Evolutionary conservation across 30 jellyfish, hydroid and myxozoan species (phyloP).

Genomic region (Mastigias papua): DNA sequence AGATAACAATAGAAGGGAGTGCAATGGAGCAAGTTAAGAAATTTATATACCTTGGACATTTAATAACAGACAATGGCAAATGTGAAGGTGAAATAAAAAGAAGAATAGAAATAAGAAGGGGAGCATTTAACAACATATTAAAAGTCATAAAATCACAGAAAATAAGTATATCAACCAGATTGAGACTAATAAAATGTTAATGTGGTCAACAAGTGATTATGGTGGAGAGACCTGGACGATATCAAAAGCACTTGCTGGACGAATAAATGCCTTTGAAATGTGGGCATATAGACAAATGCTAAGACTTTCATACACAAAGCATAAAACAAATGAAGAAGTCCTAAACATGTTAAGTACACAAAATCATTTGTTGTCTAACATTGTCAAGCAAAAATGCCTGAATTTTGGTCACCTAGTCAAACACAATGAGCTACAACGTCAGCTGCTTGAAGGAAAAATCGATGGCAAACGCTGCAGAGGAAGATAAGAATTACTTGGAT

Average conservation of each 20-base stretch:
- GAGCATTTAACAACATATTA: neutral
- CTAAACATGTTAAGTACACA: neutral
- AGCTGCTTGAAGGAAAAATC: neutral
- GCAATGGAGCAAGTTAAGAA: neutral
- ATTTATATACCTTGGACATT: neutral
- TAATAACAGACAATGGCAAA: neutral
- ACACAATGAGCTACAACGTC: neutral
- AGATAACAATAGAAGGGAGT: neutral
- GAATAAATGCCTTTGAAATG: neutral
- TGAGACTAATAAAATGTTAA: neutral
- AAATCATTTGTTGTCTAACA: neutral
- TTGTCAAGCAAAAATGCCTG: neutral
- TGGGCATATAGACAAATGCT: neutral
- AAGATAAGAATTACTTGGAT: neutral
- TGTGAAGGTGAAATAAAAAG: constrained; percentile 7
- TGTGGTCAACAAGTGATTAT: neutral
- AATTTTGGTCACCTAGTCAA: neutral
- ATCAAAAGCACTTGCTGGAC: neutral
- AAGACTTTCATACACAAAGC: neutral
- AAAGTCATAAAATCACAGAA: neutral
- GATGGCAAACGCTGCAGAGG: neutral
- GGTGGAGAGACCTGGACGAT: neutral
- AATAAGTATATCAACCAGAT: neutral
- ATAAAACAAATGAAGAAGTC: neutral
- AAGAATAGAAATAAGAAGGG: constrained; percentile 3